Conservation (phyloP, 2,888 invertebrate species). For the Drosophila affinis region DNA sequence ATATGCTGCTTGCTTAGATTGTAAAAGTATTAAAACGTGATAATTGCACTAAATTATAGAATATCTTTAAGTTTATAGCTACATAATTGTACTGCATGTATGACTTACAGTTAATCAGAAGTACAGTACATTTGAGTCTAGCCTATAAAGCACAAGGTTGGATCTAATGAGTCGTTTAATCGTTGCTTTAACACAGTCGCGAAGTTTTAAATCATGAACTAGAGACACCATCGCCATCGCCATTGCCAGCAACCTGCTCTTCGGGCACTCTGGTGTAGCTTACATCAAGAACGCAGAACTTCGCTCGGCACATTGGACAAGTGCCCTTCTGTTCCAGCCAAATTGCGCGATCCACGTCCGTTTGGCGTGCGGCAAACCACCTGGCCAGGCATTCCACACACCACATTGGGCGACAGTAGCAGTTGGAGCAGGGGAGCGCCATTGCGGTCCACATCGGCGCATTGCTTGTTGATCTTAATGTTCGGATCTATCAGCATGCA, state of each 20-base stretch:
- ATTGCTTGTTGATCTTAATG: constrained; percentile 90
- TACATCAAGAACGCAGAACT: constrained; percentile 94
- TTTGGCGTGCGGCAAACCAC: constrained; percentile 94
- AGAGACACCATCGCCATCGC: not conserved
- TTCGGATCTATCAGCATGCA: constrained; percentile 92
- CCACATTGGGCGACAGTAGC: constrained; percentile 95
- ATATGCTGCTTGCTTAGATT: constrained; percentile 66
- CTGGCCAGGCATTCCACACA: constrained; percentile 92
- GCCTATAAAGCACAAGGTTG: constrained; percentile 65
- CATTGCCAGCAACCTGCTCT: not conserved
- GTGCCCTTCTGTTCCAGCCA: constrained; percentile 94
- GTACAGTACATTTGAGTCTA: constrained; percentile 47
- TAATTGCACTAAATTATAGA: constrained; percentile 67
- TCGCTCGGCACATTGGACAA: constrained; percentile 94
- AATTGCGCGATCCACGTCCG: constrained; percentile 87
- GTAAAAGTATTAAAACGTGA: constrained; percentile 78
- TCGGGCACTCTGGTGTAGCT: constrained; percentile 83
- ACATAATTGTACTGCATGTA: constrained; percentile 30
- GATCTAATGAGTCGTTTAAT: constrained; percentile 38
- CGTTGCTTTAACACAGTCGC: constrained; percentile 19
- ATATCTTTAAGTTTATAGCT: constrained; percentile 57
- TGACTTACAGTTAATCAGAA: constrained; percentile 53
- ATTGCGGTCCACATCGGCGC: constrained; percentile 85
- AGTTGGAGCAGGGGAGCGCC: constrained; percentile 84
- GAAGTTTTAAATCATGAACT: constrained; percentile 51